Evolutionary conservation across 2,113 vertebrate genomes (phyloP).

Genomic region (Tor tambroides): DNA sequence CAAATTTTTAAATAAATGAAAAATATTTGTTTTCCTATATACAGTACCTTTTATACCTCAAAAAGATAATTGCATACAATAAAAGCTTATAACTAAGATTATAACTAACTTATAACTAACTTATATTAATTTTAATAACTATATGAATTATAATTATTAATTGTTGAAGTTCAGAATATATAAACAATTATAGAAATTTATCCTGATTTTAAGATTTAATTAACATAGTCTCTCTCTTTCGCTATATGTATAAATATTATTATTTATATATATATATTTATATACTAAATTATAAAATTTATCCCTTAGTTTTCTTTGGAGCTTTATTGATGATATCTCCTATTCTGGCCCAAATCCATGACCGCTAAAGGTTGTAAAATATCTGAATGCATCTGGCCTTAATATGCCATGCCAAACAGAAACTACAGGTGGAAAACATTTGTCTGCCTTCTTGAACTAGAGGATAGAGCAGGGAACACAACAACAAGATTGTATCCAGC

Average conservation of each 20-base stretch:
- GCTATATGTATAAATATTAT: too few species aligned
- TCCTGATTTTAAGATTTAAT: too few species aligned
- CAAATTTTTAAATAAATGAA: not conserved
- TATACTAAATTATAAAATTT: not conserved
- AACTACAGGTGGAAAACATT: slow-evolving; percentile 75
- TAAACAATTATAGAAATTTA: too few species aligned
- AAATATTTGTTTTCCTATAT: not conserved
- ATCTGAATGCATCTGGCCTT: slow-evolving; percentile 61
- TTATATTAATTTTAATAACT: too few species aligned
- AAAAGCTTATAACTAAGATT: too few species aligned
- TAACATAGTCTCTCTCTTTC: too few species aligned
- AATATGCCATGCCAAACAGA: slow-evolving; percentile 64
- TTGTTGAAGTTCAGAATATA: too few species aligned
- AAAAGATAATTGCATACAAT: too few species aligned
- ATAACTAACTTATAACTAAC: too few species aligned
- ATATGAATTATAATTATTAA: too few species aligned
- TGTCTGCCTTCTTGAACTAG: slow-evolving; percentile 57
- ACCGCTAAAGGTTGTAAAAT: slow-evolving; percentile 27
- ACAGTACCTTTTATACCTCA: too few species aligned
- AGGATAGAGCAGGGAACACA: slow-evolving; percentile 48
- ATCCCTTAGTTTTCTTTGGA: not conserved
- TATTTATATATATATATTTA: not conserved
- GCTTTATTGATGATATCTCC: not conserved
- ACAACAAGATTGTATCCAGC: slow-evolving; percentile 72
- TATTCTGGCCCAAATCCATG: not conserved